These are phyloP conservation scores for Tapirus indicus DNA, from an alignment of 2,797 vertebrate species.

Conservation along the genomic window DNA sequence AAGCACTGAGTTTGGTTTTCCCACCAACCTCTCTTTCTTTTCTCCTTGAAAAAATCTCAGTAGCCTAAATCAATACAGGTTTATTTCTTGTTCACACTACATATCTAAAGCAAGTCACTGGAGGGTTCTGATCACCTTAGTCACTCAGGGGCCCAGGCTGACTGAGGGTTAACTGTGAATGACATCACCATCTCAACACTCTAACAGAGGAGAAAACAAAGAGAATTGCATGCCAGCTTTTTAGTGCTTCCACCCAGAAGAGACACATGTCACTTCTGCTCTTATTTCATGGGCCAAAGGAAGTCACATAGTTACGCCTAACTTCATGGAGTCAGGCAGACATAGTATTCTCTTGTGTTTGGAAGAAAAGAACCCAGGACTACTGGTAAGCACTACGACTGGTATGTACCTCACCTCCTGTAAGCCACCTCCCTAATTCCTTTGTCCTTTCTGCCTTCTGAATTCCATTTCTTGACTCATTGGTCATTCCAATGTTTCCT, in stretches of 20 bases:
- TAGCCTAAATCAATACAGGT: background rate
- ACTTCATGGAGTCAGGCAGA: background rate
- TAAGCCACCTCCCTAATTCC: background rate
- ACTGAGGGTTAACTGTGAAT: background rate
- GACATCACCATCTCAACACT: background rate
- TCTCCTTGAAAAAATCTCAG: background rate
- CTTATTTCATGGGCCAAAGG: slow-evolving; percentile 5
- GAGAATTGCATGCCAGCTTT: background rate
- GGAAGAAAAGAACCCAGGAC: background rate
- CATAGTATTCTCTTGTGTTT: background rate
- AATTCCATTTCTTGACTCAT: background rate
- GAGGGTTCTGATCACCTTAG: background rate
- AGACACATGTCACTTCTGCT: background rate
- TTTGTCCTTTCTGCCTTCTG: background rate
- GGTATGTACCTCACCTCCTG: background rate
- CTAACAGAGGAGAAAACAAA: background rate
- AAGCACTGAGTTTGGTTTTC: background rate
- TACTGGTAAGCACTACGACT: background rate
- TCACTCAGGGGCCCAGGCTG: background rate
- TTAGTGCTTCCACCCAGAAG: background rate
- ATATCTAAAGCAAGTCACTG: background rate
- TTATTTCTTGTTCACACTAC: background rate
- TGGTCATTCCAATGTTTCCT: background rate
- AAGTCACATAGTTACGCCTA: background rate
- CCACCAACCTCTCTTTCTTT: background rate